phyloP scores from a whole-genome alignment of 2,888 invertebrate genomes.

The Monochamus alternatus region DNA sequence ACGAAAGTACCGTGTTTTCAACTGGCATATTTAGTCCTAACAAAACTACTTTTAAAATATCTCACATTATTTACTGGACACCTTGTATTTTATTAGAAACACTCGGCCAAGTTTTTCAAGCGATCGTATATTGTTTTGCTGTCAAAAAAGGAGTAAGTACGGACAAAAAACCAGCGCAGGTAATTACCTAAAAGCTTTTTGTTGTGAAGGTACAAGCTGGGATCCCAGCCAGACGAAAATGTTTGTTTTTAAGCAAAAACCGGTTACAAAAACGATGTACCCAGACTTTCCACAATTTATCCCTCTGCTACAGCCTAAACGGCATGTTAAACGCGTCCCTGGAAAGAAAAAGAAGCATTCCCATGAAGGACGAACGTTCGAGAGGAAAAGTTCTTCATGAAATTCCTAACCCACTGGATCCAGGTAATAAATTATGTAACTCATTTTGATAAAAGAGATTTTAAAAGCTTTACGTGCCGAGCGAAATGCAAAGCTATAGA shows the following conservation, averaged over 20 bases:
- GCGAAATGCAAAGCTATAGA: too few species aligned
- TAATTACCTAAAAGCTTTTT: slow-evolving; percentile 10
- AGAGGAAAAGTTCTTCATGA: slow-evolving; percentile 1
- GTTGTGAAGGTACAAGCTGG: background rate
- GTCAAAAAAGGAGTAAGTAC: background rate
- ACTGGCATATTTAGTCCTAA: too few species aligned
- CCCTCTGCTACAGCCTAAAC: background rate
- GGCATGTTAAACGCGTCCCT: background rate
- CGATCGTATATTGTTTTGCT: too few species aligned
- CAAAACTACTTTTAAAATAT: too few species aligned
- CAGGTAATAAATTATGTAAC: background rate
- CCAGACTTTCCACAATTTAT: background rate
- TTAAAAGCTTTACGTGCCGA: background rate
- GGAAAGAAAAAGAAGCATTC: background rate
- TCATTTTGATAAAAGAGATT: slow-evolving; percentile 7
- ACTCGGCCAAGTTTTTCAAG: too few species aligned
- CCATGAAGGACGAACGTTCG: background rate
- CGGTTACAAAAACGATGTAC: background rate
- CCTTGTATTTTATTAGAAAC: too few species aligned
- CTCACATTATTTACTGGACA: too few species aligned
- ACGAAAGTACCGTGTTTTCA: too few species aligned
- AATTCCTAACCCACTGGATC: background rate
- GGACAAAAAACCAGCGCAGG: background rate
- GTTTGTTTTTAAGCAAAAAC: slow-evolving; percentile 3
- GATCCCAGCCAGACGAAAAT: slow-evolving; percentile 3